Conservation (phyloP, 1,140 invertebrate species). For the Temnothorax curvispinosus region DNA sequence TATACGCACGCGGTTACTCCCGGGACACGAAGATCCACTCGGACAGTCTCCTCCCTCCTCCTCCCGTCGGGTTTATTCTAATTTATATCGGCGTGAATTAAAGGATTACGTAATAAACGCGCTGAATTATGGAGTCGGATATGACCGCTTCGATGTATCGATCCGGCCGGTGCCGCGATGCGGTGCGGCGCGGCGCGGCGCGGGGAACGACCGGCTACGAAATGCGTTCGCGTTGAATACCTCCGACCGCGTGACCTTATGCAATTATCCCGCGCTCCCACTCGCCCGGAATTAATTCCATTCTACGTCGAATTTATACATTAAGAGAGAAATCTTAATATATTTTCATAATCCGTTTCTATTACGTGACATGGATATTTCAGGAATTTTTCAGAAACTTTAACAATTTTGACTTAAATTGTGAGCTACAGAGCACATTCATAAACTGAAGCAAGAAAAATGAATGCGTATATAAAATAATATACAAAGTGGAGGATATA, state of each 20-base stretch:
- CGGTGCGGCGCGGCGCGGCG: neutral
- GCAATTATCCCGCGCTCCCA: neutral
- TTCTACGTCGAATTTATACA: neutral
- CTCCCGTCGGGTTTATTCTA: constrained; percentile 62
- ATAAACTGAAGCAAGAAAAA: neutral
- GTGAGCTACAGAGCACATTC: neutral
- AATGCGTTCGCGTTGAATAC: constrained; percentile 36
- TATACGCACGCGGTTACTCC: constrained; percentile 10
- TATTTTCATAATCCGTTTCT: neutral
- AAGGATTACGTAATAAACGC: constrained; percentile 73
- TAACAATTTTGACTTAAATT: neutral
- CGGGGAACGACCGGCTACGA: neutral
- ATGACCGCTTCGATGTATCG: constrained; percentile 70
- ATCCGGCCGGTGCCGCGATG: constrained; percentile 12
- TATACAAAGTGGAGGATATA: neutral
- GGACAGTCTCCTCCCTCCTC: constrained; percentile 28
- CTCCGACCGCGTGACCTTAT: neutral
- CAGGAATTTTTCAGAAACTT: neutral
- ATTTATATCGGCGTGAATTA: constrained; percentile 74
- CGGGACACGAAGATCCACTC: constrained; percentile 36
- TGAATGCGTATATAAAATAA: neutral
- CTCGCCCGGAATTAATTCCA: neutral
- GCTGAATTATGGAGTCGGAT: constrained; percentile 68
- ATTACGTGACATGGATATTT: neutral
- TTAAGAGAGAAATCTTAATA: neutral